phyloP scores from a whole-genome alignment of 2,797 vertebrate species.

The Acipenser oxyrinchus region DNA sequence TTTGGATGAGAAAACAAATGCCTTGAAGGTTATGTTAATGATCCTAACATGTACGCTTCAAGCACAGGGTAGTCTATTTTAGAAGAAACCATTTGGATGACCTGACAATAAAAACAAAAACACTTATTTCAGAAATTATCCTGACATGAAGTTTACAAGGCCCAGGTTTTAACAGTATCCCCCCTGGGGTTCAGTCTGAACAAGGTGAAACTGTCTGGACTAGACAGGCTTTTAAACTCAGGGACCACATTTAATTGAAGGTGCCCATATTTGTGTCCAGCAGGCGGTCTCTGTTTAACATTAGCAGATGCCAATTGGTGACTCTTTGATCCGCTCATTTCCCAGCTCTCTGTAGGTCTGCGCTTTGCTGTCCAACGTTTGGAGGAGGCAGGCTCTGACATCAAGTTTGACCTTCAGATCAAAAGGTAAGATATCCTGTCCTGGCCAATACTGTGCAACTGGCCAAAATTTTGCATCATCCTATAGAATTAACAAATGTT shows the following conservation, averaged over 20 bases:
- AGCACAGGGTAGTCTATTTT: neutral
- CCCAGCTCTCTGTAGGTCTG: constrained; percentile 84
- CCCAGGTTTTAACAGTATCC: no score
- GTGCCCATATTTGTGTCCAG: constrained; percentile 15
- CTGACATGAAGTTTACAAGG: no score
- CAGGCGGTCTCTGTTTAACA: constrained; percentile 29
- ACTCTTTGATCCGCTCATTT: constrained; percentile 31
- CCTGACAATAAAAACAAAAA: no score
- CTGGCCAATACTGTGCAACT: constrained; percentile 8
- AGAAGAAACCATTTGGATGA: no score
- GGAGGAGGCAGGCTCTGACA: constrained; percentile 73
- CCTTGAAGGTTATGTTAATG: neutral
- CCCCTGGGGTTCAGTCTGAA: no score
- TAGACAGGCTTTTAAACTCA: no score
- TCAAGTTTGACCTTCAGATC: constrained; percentile 83
- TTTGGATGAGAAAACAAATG: constrained; percentile 31
- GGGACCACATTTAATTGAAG: no score
- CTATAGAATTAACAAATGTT: no score
- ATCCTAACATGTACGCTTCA: constrained; percentile 16
- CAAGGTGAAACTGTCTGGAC: no score
- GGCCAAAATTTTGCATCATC: no score
- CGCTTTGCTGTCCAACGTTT: constrained; percentile 84
- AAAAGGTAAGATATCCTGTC: constrained; percentile 72
- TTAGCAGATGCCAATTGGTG: constrained; percentile 29
- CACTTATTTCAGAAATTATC: no score